Percentiles rank a stretch among this genome's conserved stretches.
Conservation (phyloP, 2,797 vertebrate species). For the Oophaga sylvatica region DNA sequence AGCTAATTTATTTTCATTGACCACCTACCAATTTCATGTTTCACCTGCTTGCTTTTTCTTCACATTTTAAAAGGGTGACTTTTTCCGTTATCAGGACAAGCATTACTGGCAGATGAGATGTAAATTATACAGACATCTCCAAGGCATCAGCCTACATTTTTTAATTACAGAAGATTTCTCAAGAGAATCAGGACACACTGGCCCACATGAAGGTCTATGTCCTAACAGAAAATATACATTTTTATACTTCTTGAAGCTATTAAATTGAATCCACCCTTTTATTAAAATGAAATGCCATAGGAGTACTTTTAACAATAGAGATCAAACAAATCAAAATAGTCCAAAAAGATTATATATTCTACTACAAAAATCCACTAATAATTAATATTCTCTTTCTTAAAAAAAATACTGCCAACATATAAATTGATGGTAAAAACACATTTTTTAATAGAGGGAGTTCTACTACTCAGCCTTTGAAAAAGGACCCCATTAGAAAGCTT, state of each 20-base stretch:
- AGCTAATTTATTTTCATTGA: slow-evolving; percentile 78
- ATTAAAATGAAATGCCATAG: slow-evolving; percentile 1
- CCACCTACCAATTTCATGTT: slow-evolving; percentile 71
- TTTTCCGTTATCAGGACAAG: slow-evolving; percentile 31
- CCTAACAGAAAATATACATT: slow-evolving; percentile 31
- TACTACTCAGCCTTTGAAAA: too few species aligned
- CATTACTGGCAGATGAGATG: slow-evolving; percentile 33
- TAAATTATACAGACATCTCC: slow-evolving; percentile 24
- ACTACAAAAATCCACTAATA: not conserved
- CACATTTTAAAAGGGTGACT: slow-evolving; percentile 57
- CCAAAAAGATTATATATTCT: too few species aligned
- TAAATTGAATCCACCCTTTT: not conserved
- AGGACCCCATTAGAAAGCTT: too few species aligned
- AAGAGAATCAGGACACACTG: slow-evolving; percentile 6
- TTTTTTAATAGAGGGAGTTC: too few species aligned
- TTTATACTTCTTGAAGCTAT: slow-evolving; percentile 9
- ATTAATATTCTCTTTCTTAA: not conserved
- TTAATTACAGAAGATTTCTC: slow-evolving; percentile 40
- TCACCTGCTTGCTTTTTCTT: slow-evolving; percentile 72
- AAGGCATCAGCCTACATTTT: slow-evolving; percentile 23
- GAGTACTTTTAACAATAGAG: not conserved
- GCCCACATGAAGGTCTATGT: not conserved
- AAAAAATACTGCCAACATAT: not conserved
- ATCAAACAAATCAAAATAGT: not conserved
- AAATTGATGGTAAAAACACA: too few species aligned